phyloP scores from a whole-genome alignment of 2,888 invertebrate genomes.

The Homarus gammarus region DNA sequence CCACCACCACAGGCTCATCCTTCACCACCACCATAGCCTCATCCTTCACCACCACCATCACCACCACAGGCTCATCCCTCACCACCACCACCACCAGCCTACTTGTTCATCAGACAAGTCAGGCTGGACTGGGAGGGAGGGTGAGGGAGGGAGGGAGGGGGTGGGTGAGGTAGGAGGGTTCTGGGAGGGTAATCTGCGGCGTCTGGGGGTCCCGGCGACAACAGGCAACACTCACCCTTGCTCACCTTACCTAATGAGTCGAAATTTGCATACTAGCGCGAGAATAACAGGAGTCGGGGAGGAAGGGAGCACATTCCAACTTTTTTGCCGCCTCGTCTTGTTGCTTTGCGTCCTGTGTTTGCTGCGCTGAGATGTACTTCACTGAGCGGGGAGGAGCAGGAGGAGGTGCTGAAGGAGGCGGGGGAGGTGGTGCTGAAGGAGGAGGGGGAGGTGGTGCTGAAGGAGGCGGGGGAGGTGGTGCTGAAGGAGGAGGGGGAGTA shows the following conservation, averaged over 20 bases:
- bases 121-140: background rate
- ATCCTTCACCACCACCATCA: no score
- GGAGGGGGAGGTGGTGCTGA: background rate
- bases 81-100: background rate
- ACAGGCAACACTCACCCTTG: slow-evolving; percentile 41
- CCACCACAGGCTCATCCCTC: no score
- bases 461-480: background rate
- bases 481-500: background rate
- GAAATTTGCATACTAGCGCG: slow-evolving; percentile 53
- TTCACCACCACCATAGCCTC: no score
- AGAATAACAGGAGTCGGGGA: slow-evolving; percentile 47
- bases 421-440: no score
- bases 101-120: background rate
- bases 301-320: slow-evolving; percentile 34
- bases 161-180: no score
- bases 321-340: slow-evolving; percentile 19
- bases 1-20: no score
- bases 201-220: no score
- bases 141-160: no score
- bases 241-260: slow-evolving; percentile 41
- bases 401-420: no score
- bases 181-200: no score
- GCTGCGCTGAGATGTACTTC: slow-evolving; percentile 7
- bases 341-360: slow-evolving; percentile 34
- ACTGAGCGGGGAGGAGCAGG: background rate